Percentiles rank a stretch among this genome's conserved stretches.
Evolutionary conservation across 2,888 invertebrate species (phyloP).

Genomic region (Mallateleia sp.): DNA sequence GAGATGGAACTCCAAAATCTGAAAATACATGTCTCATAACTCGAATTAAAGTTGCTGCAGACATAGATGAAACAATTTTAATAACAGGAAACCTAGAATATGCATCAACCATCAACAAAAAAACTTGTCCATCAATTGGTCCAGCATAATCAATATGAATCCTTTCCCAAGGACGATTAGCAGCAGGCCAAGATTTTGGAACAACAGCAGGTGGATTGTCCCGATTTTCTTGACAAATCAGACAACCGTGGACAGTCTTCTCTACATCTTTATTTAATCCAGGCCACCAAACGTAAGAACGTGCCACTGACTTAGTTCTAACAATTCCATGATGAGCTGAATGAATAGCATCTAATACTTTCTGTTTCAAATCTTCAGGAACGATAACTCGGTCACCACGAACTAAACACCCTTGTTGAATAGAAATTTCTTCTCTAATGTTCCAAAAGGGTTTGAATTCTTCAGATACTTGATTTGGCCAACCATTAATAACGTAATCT

Average conservation of each 20-base stretch:
- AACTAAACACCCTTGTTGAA: constrained; percentile 4
- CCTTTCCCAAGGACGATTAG: constrained; percentile 7
- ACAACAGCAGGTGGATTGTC: neutral
- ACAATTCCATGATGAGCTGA: constrained; percentile 30
- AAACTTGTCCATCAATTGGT: neutral
- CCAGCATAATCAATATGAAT: constrained; percentile 13
- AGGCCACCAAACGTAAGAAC: constrained; percentile 79
- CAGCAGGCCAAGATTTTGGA: constrained; percentile 1
- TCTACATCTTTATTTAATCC: too few species aligned
- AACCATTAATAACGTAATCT: constrained; percentile 1
- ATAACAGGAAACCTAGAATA: constrained; percentile 1
- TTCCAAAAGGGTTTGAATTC: neutral
- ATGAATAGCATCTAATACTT: neutral
- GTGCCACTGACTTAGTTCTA: constrained; percentile 79
- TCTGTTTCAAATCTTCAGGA: neutral
- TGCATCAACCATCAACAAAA: neutral
- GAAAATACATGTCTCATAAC: neutral
- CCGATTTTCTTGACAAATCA: constrained; percentile 12
- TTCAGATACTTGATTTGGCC: neutral
- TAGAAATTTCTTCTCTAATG: neutral
- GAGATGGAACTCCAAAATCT: constrained; percentile 4
- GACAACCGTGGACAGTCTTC: too few species aligned
- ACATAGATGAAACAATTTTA: constrained; percentile 12
- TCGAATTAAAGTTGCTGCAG: neutral
- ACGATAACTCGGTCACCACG: constrained; percentile 12